phyloP scores from a whole-genome alignment of 1,140 invertebrate species.

The Drosophila eugracilis region DNA sequence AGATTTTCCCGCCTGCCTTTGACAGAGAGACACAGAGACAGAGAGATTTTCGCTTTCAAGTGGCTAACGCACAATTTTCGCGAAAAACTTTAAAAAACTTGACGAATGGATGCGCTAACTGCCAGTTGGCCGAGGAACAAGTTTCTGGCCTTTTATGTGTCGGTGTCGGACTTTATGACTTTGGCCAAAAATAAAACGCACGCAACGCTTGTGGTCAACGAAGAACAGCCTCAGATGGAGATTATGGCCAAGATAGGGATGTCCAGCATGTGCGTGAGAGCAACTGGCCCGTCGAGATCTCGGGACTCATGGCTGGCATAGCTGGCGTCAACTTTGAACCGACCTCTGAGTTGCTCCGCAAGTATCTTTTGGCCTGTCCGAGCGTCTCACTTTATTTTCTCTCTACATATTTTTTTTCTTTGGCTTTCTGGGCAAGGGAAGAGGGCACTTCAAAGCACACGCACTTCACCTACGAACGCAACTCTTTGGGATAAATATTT shows the following conservation, averaged over 20 bases:
- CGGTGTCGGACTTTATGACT: conserved; percentile 67
- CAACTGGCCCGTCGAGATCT: conserved; percentile 32
- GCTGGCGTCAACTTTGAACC: conserved; percentile 69
- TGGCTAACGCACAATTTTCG: conserved; percentile 61
- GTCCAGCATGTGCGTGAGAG: conserved; percentile 66
- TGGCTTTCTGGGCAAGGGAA: neutral
- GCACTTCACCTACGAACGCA: conserved; percentile 67
- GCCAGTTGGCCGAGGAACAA: conserved; percentile 63
- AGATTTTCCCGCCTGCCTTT: conserved; percentile 30
- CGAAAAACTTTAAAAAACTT: conserved; percentile 77
- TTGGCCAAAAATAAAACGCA: conserved; percentile 81
- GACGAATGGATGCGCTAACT: conserved; percentile 78
- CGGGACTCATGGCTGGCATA: conserved; percentile 26
- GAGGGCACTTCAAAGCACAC: conserved; percentile 72
- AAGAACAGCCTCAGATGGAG: conserved; percentile 33
- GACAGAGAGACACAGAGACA: conserved; percentile 41
- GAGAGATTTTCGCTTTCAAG: conserved; percentile 65
- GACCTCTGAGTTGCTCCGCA: conserved; percentile 24
- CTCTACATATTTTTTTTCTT: neutral
- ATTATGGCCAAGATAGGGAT: conserved; percentile 58
- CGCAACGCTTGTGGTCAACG: conserved; percentile 71
- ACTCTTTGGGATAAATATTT: conserved; percentile 71
- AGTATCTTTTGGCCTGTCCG: conserved; percentile 27
- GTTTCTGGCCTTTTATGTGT: conserved; percentile 72
- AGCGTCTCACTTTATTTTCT: conserved; percentile 11